phyloP scores from a whole-genome alignment of 2,113 vertebrate genomes.

The Elephas maximus region DNA sequence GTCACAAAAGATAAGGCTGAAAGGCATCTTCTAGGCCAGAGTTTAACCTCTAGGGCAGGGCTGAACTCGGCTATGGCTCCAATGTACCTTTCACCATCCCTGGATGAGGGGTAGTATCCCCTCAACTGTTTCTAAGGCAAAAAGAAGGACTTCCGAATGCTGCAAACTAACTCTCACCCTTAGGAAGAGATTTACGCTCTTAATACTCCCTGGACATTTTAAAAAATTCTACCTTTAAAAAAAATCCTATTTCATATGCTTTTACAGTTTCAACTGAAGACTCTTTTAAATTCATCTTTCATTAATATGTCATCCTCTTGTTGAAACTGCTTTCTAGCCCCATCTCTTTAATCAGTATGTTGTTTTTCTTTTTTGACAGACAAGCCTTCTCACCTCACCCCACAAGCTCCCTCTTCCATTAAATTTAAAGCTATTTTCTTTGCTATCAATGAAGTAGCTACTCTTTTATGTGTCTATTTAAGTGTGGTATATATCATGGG shows the following conservation, averaged over 20 bases:
- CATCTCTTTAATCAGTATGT: neutral
- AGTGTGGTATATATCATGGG: neutral
- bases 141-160: neutral
- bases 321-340: neutral
- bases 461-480: neutral
- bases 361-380: neutral
- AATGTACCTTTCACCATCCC: rapidly evolving
- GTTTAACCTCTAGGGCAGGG: constrained; percentile 22
- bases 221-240: neutral
- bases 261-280: neutral
- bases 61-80: neutral
- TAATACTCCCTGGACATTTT: neutral
- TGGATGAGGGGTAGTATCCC: too few relatives aligned
- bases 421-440: neutral
- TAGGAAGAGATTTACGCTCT: neutral
- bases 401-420: neutral
- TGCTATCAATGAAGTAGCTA: neutral
- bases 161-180: neutral
- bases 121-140: neutral
- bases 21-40: constrained; percentile 66
- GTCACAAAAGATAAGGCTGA: constrained; percentile 66
- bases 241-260: neutral
- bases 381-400: neutral
- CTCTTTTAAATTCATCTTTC: neutral
- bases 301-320: rapidly evolving